A percentile compares a stretch with the other conserved stretches of the same genome.
phyloP scores from a whole-genome alignment of 2,797 vertebrate genomes.

The Petrocephalus sullivani region DNA sequence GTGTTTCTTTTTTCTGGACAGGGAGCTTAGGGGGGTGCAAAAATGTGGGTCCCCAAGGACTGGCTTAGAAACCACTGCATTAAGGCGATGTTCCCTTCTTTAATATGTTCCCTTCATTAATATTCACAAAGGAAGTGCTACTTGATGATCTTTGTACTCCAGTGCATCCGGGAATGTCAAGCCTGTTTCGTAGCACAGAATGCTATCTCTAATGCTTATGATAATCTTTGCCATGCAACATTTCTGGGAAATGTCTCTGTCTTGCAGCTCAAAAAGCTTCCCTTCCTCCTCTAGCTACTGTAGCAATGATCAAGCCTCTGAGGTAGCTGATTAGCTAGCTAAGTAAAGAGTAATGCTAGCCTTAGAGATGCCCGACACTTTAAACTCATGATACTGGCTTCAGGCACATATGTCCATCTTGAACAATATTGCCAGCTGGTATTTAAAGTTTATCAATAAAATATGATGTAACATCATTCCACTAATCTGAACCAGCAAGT shows the following conservation, averaged over 20 bases:
- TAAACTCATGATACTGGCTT: not conserved
- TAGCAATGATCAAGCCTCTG: not conserved
- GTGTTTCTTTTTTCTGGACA: not conserved
- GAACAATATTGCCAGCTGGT: not conserved
- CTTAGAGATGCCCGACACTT: not conserved
- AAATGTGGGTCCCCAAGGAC: not conserved
- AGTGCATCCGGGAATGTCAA: not conserved
- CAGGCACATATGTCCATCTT: not conserved
- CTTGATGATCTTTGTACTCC: not conserved
- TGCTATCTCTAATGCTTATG: not conserved
- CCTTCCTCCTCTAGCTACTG: not conserved
- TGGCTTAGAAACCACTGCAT: not conserved
- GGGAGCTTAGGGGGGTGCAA: not conserved
- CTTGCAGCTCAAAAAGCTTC: not conserved
- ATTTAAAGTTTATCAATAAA: no score
- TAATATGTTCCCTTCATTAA: not conserved
- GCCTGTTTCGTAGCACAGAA: not conserved
- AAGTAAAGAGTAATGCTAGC: not conserved
- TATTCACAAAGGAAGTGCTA: not conserved
- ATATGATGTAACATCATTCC: no score
- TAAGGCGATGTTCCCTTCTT: not conserved
- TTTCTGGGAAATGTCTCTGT: not conserved
- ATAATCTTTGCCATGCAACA: not conserved
- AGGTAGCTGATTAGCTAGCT: not conserved
- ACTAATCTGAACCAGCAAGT: no score